Evolutionary conservation across 1,140 invertebrate species (phyloP).

Genomic region (Zaprionus nigranus): DNA sequence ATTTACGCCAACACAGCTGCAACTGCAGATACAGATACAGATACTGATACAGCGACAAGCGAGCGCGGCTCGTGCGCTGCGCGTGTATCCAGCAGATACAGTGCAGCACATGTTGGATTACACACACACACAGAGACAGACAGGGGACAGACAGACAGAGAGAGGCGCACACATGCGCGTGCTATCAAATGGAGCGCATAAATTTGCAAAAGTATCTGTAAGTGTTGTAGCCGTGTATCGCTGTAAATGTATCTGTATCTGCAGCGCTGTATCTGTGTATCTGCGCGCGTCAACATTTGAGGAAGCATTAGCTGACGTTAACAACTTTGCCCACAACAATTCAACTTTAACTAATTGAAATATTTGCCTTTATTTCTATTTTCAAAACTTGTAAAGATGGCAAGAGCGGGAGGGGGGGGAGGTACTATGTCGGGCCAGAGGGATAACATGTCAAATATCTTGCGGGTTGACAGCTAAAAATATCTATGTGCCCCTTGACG

Average conservation of each 20-base stretch:
- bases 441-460: conserved; percentile 70
- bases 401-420: background rate
- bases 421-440: background rate
- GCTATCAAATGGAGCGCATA: conserved; percentile 55
- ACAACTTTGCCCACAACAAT: conserved; percentile 34
- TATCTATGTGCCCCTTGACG: conserved; percentile 52
- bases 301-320: conserved; percentile 50
- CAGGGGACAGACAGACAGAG: background rate
- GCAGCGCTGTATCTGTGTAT: conserved; percentile 21
- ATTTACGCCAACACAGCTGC: conserved; percentile 64
- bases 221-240: background rate
- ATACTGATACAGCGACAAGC: conserved; percentile 25
- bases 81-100: conserved; percentile 54
- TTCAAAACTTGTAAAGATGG: no score
- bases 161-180: background rate
- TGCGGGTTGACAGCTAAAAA: conserved; percentile 69
- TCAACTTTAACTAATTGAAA: conserved; percentile 74
- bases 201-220: conserved; percentile 36
- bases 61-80: conserved; percentile 7
- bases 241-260: conserved; percentile 7
- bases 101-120: conserved; percentile 46
- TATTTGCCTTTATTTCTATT: conserved; percentile 36
- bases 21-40: conserved; percentile 17
- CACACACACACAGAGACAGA: conserved; percentile 28
- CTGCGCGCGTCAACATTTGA: conserved; percentile 56